phyloP scores from a whole-genome alignment of 1,140 invertebrate genomes.

The Drosophila sucinea region DNA sequence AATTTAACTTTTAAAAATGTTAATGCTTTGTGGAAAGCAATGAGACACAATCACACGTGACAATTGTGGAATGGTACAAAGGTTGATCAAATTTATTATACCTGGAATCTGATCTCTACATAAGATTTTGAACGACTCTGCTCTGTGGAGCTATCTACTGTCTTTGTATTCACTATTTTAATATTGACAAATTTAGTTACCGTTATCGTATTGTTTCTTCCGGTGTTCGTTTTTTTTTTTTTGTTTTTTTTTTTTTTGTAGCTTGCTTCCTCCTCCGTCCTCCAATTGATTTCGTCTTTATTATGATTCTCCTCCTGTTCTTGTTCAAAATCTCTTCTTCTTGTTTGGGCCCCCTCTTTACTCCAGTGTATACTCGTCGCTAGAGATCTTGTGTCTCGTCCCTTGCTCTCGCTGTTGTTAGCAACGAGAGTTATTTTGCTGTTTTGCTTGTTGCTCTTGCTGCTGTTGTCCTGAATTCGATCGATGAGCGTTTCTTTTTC shows the following conservation, averaged over 20 bases:
- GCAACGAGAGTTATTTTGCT: slow-evolving; percentile 34
- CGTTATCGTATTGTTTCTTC: not conserved
- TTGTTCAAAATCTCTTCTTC: slow-evolving; percentile 7
- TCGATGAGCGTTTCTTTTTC: slow-evolving; percentile 71
- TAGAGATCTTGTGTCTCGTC: slow-evolving; percentile 7
- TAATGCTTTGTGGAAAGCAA: too few relatives aligned
- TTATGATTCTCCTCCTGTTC: not conserved
- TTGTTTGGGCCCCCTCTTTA: slow-evolving; percentile 12
- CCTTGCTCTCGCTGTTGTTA: slow-evolving; percentile 38
- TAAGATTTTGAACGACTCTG: not conserved
- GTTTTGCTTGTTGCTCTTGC: slow-evolving; percentile 24
- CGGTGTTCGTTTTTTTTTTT: slow-evolving; percentile 16
- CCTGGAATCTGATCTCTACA: too few relatives aligned
- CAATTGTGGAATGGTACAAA: too few relatives aligned
- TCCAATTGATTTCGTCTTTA: too few relatives aligned
- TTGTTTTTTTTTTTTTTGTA: not conserved
- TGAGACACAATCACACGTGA: too few relatives aligned
- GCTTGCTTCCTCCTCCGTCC: slow-evolving; percentile 1
- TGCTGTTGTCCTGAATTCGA: slow-evolving; percentile 55
- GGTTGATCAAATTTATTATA: too few relatives aligned
- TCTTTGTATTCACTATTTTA: not conserved
- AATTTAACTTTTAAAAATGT: too few relatives aligned
- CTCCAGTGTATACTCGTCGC: slow-evolving; percentile 23
- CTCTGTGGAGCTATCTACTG: not conserved
- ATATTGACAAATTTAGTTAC: not conserved